Base-by-base conservation (phyloP, 1,140 invertebrate species). In the Myzus persicae region DNA sequence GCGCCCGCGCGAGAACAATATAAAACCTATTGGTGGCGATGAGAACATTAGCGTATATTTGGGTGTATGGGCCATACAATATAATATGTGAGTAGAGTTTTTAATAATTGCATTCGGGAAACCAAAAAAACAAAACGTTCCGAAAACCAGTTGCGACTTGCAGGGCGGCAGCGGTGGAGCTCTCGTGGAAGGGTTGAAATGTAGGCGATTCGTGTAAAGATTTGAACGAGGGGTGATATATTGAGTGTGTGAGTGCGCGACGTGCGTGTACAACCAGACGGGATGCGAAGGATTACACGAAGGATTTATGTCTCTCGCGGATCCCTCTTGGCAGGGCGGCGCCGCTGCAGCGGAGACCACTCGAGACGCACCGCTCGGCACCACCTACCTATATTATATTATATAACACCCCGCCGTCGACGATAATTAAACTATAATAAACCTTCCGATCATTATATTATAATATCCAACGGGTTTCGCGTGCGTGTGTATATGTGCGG, bases 381-480 rank as follows among this genome's bases (percentile, higher is more conserved):
- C 42, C 89, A 42, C 89, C 89, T 76, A 76, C 59, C 59, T 76
- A 76, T 76, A n/a, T 67, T 67, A 67, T 67, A 67, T 76, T n/a
- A 76, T n/a, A 76, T 76, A 76, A 76, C 59, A 76, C 59, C 59
- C 59, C 31, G 59, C 51, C 51, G 89, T 42, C 89, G 89, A 90
- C 89, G 89, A 90, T 90, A 90, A 90, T 90, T 90, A 90, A 90
- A 90, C 89, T 90, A 90, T 90, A 90, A 90, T 90, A 90, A 90
- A 90, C 89, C 89, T 38, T 90, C 89, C 89, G 89, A 90, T 90
- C 51, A 87, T 87, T 89, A 85, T n/a, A 85, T 84, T 84, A 82
- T 40, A n/a, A 90, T 67, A 90, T 90, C 67, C 89, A 90, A 90
- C 89, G 89, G 89, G 89, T 90, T 59, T 40, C 51, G 24, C 18